phyloP scores from a whole-genome alignment of 2,797 vertebrate genomes.

The Harpagifer antarcticus region DNA sequence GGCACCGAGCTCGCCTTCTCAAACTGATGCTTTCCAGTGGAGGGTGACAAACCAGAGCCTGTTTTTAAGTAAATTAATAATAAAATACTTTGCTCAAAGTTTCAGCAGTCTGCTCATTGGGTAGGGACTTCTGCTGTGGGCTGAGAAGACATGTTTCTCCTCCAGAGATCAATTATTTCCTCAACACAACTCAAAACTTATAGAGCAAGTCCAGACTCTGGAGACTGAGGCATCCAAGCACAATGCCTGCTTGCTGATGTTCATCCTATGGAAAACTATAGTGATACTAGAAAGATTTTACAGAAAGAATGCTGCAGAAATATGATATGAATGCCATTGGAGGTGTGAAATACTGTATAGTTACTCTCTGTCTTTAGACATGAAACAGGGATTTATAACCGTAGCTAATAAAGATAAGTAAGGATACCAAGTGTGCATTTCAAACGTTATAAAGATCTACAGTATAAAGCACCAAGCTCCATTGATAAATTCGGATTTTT shows the following conservation, averaged over 20 bases:
- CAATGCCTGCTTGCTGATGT: not conserved
- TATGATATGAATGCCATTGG: not conserved
- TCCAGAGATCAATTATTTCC: slow-evolving; percentile 68
- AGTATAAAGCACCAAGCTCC: not conserved
- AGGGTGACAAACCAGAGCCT: not conserved
- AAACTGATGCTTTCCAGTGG: not conserved
- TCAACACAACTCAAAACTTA: slow-evolving; percentile 26
- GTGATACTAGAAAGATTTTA: not conserved
- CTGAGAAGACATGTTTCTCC: slow-evolving; percentile 14
- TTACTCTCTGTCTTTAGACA: not conserved
- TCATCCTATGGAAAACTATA: not conserved
- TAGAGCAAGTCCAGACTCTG: slow-evolving; percentile 39
- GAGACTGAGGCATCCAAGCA: slow-evolving; percentile 28
- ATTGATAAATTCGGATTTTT: slow-evolving; percentile 7
- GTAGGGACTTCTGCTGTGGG: not conserved
- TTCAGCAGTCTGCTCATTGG: slow-evolving; percentile 23
- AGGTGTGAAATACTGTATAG: not conserved
- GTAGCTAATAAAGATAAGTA: not conserved
- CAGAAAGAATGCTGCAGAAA: not conserved
- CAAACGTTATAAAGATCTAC: not conserved
- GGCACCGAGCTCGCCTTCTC: not conserved
- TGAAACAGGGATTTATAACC: not conserved
- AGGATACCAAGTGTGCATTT: not conserved
- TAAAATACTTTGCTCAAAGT: slow-evolving; percentile 35
- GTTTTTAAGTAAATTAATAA: slow-evolving; percentile 25